Conservation (phyloP, 2,113 vertebrate genomes). For the Grantiella picta region DNA sequence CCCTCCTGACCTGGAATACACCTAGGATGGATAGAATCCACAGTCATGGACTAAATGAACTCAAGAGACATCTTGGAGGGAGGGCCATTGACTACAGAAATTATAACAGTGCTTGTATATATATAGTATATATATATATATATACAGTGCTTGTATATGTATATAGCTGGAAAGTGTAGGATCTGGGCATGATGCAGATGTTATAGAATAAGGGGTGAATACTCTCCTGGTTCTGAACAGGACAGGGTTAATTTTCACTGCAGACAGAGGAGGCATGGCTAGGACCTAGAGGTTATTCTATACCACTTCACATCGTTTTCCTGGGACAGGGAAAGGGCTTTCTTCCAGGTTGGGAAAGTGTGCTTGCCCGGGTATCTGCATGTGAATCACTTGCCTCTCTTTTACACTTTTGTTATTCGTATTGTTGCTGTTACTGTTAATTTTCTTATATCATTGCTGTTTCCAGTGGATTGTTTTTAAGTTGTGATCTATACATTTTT, state of each 20-base stretch:
- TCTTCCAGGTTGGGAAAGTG: neutral
- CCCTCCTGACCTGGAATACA: neutral
- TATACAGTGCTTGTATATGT: no score
- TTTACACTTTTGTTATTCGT: neutral
- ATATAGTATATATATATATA: neutral
- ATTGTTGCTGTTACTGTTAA: neutral
- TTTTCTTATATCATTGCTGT: neutral
- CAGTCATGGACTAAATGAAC: neutral
- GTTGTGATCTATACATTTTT: neutral
- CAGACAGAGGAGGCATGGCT: neutral
- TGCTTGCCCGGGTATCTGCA: neutral
- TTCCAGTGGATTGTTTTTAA: neutral
- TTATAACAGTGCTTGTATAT: neutral
- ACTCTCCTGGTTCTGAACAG: neutral
- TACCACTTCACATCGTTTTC: neutral
- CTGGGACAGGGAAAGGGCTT: neutral
- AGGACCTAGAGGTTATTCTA: neutral
- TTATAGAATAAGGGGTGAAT: neutral
- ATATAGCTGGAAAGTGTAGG: neutral
- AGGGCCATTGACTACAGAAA: neutral
- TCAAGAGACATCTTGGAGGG: neutral
- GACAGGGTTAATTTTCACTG: neutral
- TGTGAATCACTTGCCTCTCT: neutral
- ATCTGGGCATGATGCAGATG: neutral
- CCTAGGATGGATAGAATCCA: neutral